Conservation (phyloP, 2,113 vertebrate species). For the Pseudonaja textilis region DNA sequence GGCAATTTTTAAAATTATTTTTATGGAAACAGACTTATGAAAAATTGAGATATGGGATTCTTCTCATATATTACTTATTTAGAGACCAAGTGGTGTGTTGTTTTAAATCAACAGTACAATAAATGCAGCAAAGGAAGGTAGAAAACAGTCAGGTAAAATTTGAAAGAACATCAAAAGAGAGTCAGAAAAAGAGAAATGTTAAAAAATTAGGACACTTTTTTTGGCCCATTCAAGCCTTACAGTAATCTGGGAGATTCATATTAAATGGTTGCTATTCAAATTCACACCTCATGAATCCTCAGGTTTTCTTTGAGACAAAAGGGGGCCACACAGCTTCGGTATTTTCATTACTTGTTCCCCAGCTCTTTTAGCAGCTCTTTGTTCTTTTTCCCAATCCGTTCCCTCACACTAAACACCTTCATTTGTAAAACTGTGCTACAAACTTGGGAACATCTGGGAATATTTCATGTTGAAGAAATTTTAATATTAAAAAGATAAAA, state of each 20-base stretch:
- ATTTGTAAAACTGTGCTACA: background rate
- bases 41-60: background rate
- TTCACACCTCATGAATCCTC: background rate
- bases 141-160: background rate
- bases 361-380: background rate
- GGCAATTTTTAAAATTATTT: background rate
- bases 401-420: background rate
- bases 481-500: slow-evolving; percentile 48
- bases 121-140: background rate
- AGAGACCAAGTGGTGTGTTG: background rate
- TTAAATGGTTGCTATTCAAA: background rate
- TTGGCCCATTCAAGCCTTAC: background rate
- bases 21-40: background rate
- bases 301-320: background rate
- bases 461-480: slow-evolving; percentile 17
- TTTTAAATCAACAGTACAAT: background rate
- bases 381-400: slow-evolving; percentile 4
- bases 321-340: background rate
- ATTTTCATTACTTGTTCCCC: background rate
- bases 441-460: background rate
- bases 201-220: background rate
- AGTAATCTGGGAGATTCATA: background rate
- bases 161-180: background rate
- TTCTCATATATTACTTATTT: background rate
- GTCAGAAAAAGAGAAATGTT: background rate